phyloP scores from a whole-genome alignment of 2,888 invertebrate species.

The Lymantria monacha region DNA sequence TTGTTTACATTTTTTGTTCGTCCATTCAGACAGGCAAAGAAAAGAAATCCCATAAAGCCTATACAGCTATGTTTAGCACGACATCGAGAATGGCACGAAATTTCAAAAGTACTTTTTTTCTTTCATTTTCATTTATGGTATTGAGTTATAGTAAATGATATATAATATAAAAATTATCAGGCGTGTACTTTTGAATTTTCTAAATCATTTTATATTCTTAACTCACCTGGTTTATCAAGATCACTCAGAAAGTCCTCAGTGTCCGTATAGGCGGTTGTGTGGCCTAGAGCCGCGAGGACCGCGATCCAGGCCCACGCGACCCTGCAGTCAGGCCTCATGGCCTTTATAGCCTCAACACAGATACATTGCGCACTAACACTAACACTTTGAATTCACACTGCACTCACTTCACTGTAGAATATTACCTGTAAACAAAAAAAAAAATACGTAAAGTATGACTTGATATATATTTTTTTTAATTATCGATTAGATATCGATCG shows the following conservation, averaged over 20 bases:
- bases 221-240: slow-evolving; percentile 83
- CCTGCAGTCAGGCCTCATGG: slow-evolving; percentile 37
- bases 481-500: no score
- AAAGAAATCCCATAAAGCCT: no score
- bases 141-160: no score
- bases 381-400: slow-evolving; percentile 38
- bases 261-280: slow-evolving; percentile 76
- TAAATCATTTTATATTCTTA: neutral
- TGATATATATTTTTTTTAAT: neutral
- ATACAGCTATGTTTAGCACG: no score
- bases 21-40: no score
- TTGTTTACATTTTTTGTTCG: no score
- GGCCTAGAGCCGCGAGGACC: slow-evolving; percentile 68
- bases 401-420: slow-evolving; percentile 30
- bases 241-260: slow-evolving; percentile 83
- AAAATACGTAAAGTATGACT: no score
- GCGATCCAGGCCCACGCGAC: slow-evolving; percentile 73
- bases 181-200: no score
- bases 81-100: no score
- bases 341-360: slow-evolving; percentile 28
- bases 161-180: no score
- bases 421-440: slow-evolving; percentile 42
- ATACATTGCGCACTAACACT: slow-evolving; percentile 50
- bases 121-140: no score
- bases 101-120: no score